These are phyloP conservation scores for Scomber colias DNA, from an alignment of 2,113 vertebrate genomes.

Conservation along the genomic window DNA sequence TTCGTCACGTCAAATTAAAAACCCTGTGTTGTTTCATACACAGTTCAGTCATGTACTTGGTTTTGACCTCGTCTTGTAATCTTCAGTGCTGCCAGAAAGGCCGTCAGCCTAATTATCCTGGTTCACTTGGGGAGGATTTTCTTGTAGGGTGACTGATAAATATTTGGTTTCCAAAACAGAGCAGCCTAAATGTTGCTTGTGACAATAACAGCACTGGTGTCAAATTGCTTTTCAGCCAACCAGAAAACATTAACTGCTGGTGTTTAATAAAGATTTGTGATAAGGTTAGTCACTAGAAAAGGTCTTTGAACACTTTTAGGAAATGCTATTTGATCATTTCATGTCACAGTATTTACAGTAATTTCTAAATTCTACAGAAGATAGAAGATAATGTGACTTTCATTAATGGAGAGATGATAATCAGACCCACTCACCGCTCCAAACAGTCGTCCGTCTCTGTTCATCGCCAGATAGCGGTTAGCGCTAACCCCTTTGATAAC, in stretches of 20 bases:
- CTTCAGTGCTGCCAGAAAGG: not conserved
- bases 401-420: not conserved
- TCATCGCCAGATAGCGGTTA: slow-evolving; percentile 97
- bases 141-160: slow-evolving; percentile 20
- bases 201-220: not conserved
- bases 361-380: not conserved
- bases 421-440: slow-evolving; percentile 87
- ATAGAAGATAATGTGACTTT: not conserved
- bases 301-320: not conserved
- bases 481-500: slow-evolving; percentile 95
- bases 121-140: slow-evolving; percentile 13
- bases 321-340: not conserved
- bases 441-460: slow-evolving; percentile 92
- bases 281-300: not conserved
- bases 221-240: not conserved
- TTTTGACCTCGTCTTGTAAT: no score
- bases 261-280: not conserved
- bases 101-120: slow-evolving; percentile 13
- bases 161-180: slow-evolving; percentile 49
- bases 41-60: no score
- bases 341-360: not conserved
- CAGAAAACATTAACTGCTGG: not conserved
- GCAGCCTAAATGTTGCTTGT: slow-evolving; percentile 1
- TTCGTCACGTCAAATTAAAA: no score
- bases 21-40: no score